A percentile compares a stretch with the other conserved stretches of the same genome.
These are phyloP conservation scores for Antheraea mylitta DNA, from an alignment of 1,140 invertebrate species.

Conservation along the genomic window DNA sequence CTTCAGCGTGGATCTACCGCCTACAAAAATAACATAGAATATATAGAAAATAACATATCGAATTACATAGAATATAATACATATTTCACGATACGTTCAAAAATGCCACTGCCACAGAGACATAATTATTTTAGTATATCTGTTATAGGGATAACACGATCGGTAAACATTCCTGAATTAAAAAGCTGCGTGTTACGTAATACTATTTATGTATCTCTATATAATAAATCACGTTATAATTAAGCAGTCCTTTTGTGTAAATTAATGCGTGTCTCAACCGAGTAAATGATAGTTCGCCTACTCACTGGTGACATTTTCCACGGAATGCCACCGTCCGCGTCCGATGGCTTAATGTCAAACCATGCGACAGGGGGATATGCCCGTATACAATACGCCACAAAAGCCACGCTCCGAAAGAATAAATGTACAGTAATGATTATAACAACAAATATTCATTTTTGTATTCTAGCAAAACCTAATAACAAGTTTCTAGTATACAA, in stretches of 20 bases:
- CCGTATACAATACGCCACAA: neutral
- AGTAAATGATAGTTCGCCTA: neutral
- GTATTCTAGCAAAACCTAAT: no score
- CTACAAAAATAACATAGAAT: no score
- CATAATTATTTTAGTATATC: no score
- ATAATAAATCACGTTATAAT: neutral
- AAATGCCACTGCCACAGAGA: no score
- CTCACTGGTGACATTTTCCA: slow-evolving; percentile 1
- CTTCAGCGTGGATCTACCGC: no score
- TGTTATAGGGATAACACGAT: no score
- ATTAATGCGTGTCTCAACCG: neutral
- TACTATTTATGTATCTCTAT: neutral
- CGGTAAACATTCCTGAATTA: no score
- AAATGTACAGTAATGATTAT: neutral
- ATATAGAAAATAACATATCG: no score
- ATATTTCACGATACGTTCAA: no score
- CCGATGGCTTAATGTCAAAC: neutral
- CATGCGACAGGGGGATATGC: neutral
- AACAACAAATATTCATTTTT: no score
- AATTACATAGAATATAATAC: no score
- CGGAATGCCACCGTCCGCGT: neutral
- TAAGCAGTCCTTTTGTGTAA: neutral
- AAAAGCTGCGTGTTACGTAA: neutral
- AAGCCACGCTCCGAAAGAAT: neutral
- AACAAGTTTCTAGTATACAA: no score